These are phyloP conservation scores for Calosoma granatense DNA, from an alignment of 1,140 invertebrate species.

Conservation along the genomic window DNA sequence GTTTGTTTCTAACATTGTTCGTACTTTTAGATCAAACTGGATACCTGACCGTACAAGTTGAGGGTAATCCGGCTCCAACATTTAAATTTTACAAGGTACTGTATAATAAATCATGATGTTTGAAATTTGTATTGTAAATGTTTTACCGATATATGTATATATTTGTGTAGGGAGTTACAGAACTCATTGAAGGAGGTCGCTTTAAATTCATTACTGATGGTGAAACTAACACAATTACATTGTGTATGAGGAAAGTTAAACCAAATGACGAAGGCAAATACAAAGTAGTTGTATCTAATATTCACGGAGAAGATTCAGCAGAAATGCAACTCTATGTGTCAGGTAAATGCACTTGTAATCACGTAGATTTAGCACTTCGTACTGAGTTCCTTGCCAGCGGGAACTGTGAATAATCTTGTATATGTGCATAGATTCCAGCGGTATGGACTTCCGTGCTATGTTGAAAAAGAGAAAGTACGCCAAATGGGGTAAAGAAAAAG, in stretches of 20 bases:
- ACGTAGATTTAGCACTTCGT: slow-evolving; percentile 59
- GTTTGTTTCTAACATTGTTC: no score
- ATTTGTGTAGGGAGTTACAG: slow-evolving; percentile 52
- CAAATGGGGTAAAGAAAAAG: slow-evolving; percentile 84
- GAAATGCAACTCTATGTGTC: slow-evolving; percentile 95
- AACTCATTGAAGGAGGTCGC: slow-evolving; percentile 85
- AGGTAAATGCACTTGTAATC: slow-evolving; percentile 60
- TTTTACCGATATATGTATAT: slow-evolving; percentile 2
- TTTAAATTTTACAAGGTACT: slow-evolving; percentile 91
- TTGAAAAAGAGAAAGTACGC: slow-evolving; percentile 94
- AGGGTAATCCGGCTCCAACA: slow-evolving; percentile 86
- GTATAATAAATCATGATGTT: no score
- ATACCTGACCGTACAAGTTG: slow-evolving; percentile 77
- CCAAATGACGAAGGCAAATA: slow-evolving; percentile 97
- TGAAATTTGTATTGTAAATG: not conserved
- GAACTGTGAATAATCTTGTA: not conserved
- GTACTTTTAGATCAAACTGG: slow-evolving; percentile 73
- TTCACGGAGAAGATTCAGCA: slow-evolving; percentile 87
- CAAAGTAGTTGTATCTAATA: slow-evolving; percentile 84
- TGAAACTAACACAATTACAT: slow-evolving; percentile 76
- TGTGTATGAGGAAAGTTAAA: slow-evolving; percentile 93
- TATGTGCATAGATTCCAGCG: slow-evolving; percentile 66
- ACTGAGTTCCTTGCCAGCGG: slow-evolving; percentile 60
- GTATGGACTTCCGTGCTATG: slow-evolving; percentile 97
- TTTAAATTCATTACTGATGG: slow-evolving; percentile 88